Base-by-base conservation (phyloP, 1,140 invertebrate genomes). In the Trachymyrmex cornetzi region DNA sequence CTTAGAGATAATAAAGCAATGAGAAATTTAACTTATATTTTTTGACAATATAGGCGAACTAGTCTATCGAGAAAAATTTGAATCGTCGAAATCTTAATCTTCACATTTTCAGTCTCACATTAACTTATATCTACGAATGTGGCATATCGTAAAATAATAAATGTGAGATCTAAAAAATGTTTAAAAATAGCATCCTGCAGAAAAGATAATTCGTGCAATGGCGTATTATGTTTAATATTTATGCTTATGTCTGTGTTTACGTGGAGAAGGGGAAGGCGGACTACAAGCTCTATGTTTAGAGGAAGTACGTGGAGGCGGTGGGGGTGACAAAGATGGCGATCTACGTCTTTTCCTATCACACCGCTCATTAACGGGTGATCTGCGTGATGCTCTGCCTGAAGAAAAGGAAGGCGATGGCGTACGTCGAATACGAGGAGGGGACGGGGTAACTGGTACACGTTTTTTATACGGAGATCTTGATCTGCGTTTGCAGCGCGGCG, bases 201-300 rank as follows among this genome's bases (percentile, higher is more conserved):
- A 84, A 14, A 85, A 79, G 22, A 19, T 85, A 53, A 64, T 66
- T 66, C 22, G 16, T 79, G 53, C 11, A 86, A 86, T 12, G 50
- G 22, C n/a, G 2, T 61, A 87, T 63, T 38, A 67, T 86, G 38
- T 67, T 95, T 82, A 96, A 85, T 96, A 96, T 92, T 96, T 96
- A 90, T 96, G 96, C 89, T 96, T 96, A 87, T 96, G 95, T 89
- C 96, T 94, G 85, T 96, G 95, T 91, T 96, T 96, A 16, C 95
- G 93, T 12, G 94, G 89, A 14, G 95, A 93, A 16, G 95, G 94
- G 34, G 94, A 95, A 2, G 93, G 88, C 12, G 95, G 95, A 91
- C 94, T 95, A 61, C 81, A 91, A 30, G 90, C 91, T 89, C 94
- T 92, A 85, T 95, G 93, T 71, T 95, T 95, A 59, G 93, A 44